phyloP scores from a whole-genome alignment of 2,113 vertebrate species.

The Micromys minutus region DNA sequence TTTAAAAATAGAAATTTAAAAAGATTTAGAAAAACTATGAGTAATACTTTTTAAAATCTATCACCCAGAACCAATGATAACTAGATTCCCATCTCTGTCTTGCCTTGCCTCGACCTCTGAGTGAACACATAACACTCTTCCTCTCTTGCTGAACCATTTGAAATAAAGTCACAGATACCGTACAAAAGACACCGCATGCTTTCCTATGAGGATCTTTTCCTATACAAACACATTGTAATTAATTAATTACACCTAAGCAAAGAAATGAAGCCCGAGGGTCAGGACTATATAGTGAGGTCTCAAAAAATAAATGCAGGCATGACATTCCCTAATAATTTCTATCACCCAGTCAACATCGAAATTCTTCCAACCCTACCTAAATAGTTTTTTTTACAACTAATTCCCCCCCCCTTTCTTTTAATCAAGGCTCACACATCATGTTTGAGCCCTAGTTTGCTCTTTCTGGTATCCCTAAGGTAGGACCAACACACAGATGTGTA shows the following conservation, averaged over 20 bases:
- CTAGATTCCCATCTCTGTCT: neutral
- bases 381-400: neutral
- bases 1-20: neutral
- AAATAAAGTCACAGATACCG: neutral
- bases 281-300: neutral
- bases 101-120: neutral
- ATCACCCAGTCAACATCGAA: neutral
- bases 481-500: neutral
- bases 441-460: neutral
- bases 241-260: neutral
- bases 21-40: conserved; percentile 29
- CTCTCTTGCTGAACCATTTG: neutral
- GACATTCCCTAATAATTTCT: neutral
- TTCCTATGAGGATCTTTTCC: neutral
- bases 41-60: neutral
- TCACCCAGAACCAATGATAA: neutral
- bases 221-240: neutral
- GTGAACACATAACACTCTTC: neutral
- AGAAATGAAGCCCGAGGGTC: neutral
- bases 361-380: neutral
- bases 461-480: neutral
- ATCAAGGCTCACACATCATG: neutral
- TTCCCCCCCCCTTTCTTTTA: neutral
- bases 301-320: neutral
- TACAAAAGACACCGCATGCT: neutral